These are phyloP conservation scores for Stramonita haemastoma DNA, from an alignment of 2,888 invertebrate species.

Conservation along the genomic window DNA sequence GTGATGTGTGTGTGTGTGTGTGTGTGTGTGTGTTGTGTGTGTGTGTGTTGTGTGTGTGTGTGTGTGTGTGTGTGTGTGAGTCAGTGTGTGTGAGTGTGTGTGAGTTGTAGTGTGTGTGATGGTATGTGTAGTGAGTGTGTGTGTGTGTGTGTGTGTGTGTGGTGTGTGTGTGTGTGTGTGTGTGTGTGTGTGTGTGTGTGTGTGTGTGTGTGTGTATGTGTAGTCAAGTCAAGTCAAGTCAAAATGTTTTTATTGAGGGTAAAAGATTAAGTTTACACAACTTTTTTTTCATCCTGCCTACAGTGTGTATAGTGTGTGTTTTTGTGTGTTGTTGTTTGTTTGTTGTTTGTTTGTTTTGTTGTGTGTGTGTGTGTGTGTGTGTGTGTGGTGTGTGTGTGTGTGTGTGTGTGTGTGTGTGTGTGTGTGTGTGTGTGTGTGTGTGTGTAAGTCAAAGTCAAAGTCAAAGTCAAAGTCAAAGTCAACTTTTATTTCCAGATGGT, in stretches of 20 bases:
- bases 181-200: constrained; percentile 30
- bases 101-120: too few relatives aligned
- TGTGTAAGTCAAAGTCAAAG: constrained; percentile 18
- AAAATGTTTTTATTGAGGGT: too few relatives aligned
- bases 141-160: too few relatives aligned
- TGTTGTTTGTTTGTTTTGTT: not conserved
- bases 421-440: constrained; percentile 22
- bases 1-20: not conserved
- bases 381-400: not conserved
- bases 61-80: not conserved
- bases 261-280: too few relatives aligned
- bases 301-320: constrained; percentile 1
- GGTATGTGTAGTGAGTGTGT: not conserved
- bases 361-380: constrained; percentile 4
- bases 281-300: too few relatives aligned
- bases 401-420: not conserved
- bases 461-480: too few relatives aligned
- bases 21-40: not conserved
- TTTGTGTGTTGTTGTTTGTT: not conserved
- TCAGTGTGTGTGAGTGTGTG: constrained; percentile 6
- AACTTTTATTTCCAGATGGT: too few relatives aligned
- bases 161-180: not conserved
- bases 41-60: not conserved
- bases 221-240: too few relatives aligned
- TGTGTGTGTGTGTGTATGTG: constrained; percentile 23